phyloP scores from a whole-genome alignment of 2,797 vertebrate species.

The Artibeus jamaicensis region DNA sequence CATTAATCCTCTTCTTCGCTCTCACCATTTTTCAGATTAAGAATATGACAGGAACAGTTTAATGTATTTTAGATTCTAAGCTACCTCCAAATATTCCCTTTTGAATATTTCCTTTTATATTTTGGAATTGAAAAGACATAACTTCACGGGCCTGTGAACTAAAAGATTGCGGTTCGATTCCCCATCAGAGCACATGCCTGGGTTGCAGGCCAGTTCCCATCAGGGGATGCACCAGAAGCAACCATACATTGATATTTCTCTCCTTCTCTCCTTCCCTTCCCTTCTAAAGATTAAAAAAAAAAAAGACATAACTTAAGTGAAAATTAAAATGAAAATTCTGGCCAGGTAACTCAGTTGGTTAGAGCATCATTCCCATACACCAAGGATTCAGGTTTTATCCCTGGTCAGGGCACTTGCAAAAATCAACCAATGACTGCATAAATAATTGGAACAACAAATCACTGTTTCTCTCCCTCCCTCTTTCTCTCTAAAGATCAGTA shows the following conservation, averaged over 20 bases:
- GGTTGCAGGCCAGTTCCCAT: no score
- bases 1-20: background rate
- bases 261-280: no score
- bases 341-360: background rate
- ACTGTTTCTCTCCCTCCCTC: background rate
- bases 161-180: no score
- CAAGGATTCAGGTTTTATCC: background rate
- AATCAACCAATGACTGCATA: background rate
- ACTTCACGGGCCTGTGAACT: no score
- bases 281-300: no score
- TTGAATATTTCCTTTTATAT: background rate
- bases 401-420: background rate
- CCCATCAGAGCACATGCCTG: no score
- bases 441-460: background rate
- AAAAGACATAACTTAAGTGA: constrained; percentile 23
- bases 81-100: background rate
- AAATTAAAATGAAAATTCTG: background rate
- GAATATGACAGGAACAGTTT: background rate
- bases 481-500: background rate
- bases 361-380: background rate
- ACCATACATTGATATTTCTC: no score
- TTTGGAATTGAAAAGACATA: background rate
- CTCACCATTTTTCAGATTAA: background rate
- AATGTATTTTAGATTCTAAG: constrained; percentile 31
- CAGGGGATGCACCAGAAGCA: no score